Evolutionary conservation across 37 sponge, comb jelly and placozoan genomes (phyloP), one percentile per base, ranked within the genome.

Genomic region (Chondrosia reniformis): DNA sequence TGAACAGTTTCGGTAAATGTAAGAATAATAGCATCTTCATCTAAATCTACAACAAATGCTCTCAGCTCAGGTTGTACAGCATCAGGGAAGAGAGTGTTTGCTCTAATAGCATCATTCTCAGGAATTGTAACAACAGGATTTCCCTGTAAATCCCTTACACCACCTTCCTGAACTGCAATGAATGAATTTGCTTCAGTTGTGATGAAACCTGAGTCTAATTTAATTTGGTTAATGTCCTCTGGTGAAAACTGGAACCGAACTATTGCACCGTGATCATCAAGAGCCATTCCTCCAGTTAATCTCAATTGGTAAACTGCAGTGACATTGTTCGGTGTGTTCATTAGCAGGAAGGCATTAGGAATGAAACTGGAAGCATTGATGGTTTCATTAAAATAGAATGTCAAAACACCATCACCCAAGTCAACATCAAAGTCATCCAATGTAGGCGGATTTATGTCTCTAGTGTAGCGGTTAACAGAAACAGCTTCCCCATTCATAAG

Each of bases 1-100:
- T 43, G 33, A 19, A 95, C 93, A 37, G 96, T 86, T 58, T 95
- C 96, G 63, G 87, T 81, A 72, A 95, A 95, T 4, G 90, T 92
- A 30, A 95, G 76, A 28, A 89, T 81, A 0, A 93, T 76, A 40
- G 78, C 74, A 37, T 72, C 75, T 40, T 81, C 65, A 67, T 87
- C 76, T 64, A 92, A 38, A 43, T 95, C 86, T 9, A 95, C 85
- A 17, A 84, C 86, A 67, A 89, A 95, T 55, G 83, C 81, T 10
- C 42, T 33, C 17, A 95, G 77, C 0, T 37, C 34, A 34, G 96
- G 96, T 54, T 62, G 49, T 52, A 76, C 45, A 0, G 34, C 76
- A 34, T 95, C 96, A 0, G 81, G 61, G 7, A 65, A 75, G 27
- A 86, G 67, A 4, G 72, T 66, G 0, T 73, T 45, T 41, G 85